phyloP scores from a whole-genome alignment of 2,888 invertebrate species.

The Oscheius sp. region DNA sequence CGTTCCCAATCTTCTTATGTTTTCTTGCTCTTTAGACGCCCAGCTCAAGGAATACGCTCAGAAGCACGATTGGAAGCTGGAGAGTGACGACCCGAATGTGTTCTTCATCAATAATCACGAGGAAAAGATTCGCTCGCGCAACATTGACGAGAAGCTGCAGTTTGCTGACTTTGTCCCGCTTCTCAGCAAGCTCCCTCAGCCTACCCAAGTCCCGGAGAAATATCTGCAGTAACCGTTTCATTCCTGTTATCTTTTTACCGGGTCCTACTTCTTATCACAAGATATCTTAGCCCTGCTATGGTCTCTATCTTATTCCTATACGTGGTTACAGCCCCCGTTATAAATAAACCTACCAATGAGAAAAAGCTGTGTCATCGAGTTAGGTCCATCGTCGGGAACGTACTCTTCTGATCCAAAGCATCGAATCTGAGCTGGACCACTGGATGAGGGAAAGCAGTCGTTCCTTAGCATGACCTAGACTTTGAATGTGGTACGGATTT shows the following conservation, averaged over 20 bases:
- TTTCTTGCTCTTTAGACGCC: slow-evolving; percentile 78
- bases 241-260: not conserved
- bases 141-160: slow-evolving; percentile 97
- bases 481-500: not conserved
- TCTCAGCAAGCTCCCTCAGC: slow-evolving; percentile 13
- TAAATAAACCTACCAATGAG: slow-evolving; percentile 21
- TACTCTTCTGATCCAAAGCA: slow-evolving; percentile 42
- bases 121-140: slow-evolving; percentile 97
- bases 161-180: slow-evolving; percentile 76
- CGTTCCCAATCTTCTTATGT: too few relatives aligned
- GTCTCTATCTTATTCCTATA: slow-evolving; percentile 5
- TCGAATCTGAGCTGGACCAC: slow-evolving; percentile 45
- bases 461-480: slow-evolving; percentile 38
- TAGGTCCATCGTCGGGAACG: slow-evolving; percentile 7
- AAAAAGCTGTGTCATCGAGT: slow-evolving; percentile 31
- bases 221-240: too few relatives aligned
- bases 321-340: not conserved
- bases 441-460: slow-evolving; percentile 43
- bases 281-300: not conserved
- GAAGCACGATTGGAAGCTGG: slow-evolving; percentile 86
- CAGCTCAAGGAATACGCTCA: slow-evolving; percentile 89
- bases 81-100: slow-evolving; percentile 81
- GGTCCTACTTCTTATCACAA: not conserved
- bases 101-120: slow-evolving; percentile 94
- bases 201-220: not conserved